Evolutionary conservation across 2,888 invertebrate genomes (phyloP).

Genomic region (Caenorhabditis sp.): DNA sequence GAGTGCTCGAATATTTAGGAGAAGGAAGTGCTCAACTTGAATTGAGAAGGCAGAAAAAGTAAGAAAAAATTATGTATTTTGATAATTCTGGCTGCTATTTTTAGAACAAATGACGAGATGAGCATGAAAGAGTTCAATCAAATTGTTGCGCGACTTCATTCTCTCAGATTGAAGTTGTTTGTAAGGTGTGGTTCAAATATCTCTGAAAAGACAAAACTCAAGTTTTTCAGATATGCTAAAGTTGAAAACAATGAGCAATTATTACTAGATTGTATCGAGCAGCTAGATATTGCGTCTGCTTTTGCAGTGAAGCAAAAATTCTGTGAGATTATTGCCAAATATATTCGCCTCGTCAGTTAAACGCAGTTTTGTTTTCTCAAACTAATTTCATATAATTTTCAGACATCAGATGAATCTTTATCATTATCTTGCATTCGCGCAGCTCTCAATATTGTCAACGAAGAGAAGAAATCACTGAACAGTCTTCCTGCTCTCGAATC

Average conservation of each 20-base stretch:
- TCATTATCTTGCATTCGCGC: slow-evolving; percentile 19
- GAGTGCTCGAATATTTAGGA: slow-evolving; percentile 7
- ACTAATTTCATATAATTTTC: not conserved
- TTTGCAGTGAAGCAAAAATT: slow-evolving; percentile 40
- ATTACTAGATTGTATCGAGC: slow-evolving; percentile 27
- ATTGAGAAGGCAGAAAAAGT: slow-evolving; percentile 21
- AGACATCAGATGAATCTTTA: not conserved
- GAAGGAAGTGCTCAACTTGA: slow-evolving; percentile 1
- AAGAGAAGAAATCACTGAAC: slow-evolving; percentile 55
- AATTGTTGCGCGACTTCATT: slow-evolving; percentile 21
- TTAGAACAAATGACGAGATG: slow-evolving; percentile 18
- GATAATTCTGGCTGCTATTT: not conserved
- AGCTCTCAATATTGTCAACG: slow-evolving; percentile 39
- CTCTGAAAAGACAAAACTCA: slow-evolving; percentile 10
- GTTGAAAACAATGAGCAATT: slow-evolving; percentile 6
- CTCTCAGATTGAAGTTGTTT: slow-evolving; percentile 22
- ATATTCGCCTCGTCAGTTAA: not conserved
- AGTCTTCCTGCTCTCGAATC: slow-evolving; percentile 45
- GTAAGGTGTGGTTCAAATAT: too few relatives aligned
- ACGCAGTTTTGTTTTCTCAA: too few relatives aligned
- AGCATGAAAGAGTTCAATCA: slow-evolving; percentile 37
- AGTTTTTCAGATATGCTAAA: slow-evolving; percentile 12
- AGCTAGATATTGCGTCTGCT: slow-evolving; percentile 42
- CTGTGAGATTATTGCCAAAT: slow-evolving; percentile 4
- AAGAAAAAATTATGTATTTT: not conserved